Conservation (phyloP, 1,140 invertebrate species). For the Dendrolimus punctatus region DNA sequence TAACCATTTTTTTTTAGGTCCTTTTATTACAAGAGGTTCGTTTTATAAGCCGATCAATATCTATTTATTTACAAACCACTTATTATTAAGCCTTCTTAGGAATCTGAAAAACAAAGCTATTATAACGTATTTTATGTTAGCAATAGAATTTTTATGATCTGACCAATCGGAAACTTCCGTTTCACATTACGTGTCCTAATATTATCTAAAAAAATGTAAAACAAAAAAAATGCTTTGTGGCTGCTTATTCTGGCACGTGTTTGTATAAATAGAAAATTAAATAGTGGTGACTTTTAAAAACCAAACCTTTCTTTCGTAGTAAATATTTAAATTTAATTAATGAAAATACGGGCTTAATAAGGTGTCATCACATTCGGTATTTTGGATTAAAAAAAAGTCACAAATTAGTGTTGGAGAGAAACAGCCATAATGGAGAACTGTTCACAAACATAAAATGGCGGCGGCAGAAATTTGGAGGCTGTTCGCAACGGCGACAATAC, state of each 20-base stretch:
- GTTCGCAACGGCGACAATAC: slow-evolving; percentile 68
- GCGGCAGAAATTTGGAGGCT: slow-evolving; percentile 76
- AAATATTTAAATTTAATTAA: too few relatives aligned
- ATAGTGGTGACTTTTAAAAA: too few relatives aligned
- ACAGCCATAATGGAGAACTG: slow-evolving; percentile 32
- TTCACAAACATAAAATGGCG: slow-evolving; percentile 47
- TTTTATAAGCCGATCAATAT: too few relatives aligned
- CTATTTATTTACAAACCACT: not conserved
- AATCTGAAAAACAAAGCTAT: not conserved
- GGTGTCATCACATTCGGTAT: too few relatives aligned
- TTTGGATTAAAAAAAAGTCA: not conserved
- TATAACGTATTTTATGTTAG: not conserved
- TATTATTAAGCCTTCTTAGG: not conserved
- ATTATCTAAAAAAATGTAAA: too few relatives aligned
- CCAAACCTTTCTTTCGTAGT: too few relatives aligned
- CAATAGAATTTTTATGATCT: slow-evolving; percentile 19
- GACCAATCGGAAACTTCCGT: slow-evolving; percentile 23
- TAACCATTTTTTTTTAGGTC: too few relatives aligned
- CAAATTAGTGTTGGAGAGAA: slow-evolving; percentile 28
- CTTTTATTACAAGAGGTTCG: too few relatives aligned
- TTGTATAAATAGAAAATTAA: too few relatives aligned
- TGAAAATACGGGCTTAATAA: too few relatives aligned
- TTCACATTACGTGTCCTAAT: not conserved
- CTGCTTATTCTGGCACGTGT: too few relatives aligned
- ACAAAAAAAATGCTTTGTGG: too few relatives aligned